Conservation (phyloP, 2,797 vertebrate species). For the Lutra lutra region DNA sequence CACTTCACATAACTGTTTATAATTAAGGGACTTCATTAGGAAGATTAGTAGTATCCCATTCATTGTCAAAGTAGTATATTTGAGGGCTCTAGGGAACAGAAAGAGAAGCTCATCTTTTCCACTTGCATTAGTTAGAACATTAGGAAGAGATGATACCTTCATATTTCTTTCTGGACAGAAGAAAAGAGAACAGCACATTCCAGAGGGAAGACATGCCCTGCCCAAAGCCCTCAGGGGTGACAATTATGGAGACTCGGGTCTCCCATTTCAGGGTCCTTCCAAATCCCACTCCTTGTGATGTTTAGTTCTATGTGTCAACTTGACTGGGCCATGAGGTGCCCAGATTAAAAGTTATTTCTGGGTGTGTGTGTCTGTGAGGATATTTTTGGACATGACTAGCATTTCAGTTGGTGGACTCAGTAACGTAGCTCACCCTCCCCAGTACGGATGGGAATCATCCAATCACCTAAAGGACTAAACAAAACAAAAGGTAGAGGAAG, state of each 20-base stretch:
- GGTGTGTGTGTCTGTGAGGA: not conserved
- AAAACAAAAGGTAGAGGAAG: not conserved
- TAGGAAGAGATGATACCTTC: not conserved
- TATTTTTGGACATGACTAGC: not conserved
- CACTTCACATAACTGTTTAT: not conserved
- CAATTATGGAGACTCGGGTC: not conserved
- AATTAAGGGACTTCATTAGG: not conserved
- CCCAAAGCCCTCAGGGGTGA: fast-evolving
- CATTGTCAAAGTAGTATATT: not conserved
- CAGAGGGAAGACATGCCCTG: not conserved
- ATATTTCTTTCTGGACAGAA: not conserved
- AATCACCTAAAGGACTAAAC: not conserved
- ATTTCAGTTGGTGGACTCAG: not conserved
- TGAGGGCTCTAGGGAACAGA: not conserved
- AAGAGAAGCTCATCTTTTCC: not conserved
- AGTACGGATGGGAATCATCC: no score
- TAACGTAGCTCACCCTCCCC: not conserved
- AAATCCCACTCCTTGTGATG: not conserved
- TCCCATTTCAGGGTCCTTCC: not conserved
- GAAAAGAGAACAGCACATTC: not conserved
- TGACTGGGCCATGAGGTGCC: not conserved
- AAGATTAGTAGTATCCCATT: not conserved
- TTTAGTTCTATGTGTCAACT: not conserved
- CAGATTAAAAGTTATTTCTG: not conserved
- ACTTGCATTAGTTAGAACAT: not conserved